Base-by-base conservation (phyloP, 2,797 vertebrate species). In the Champsocephalus esox region DNA sequence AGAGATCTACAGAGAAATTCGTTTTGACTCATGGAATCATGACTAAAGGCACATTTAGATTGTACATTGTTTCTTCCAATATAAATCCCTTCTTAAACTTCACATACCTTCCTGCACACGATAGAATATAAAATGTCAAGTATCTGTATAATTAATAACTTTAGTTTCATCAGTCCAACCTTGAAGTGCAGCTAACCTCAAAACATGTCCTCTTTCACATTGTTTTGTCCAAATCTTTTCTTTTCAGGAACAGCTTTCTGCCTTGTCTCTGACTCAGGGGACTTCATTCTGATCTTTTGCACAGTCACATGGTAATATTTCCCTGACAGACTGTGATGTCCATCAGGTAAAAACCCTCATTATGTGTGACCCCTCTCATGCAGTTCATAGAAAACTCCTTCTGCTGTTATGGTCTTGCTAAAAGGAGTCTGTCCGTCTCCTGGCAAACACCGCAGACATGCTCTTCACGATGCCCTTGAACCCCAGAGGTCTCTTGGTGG, bases 401-500 rank as follows among this genome's bases (percentile, higher is more conserved):
- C 52, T n/a, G 68, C 59, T 38, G 4, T 56, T 54, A 7, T 1
- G 0, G 14, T 64, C 17, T 71, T 1, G 24, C 60, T 85, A 92
- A 56, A 92, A 75, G 2, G 92, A 92, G 70, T 92, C 91, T 2
- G 71, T 92, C 65, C 93, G 86, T 86, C 91, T 96, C 80, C 94
- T 92, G 59, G 92, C 85, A 9, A 96, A 96, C 49, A 95, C 94
- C 0, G 95, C 94, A 0, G 95, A 95, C 89, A 96, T 90, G 79
- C 90, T 96, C 60, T 92, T 94, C 43, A 96, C 94, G 7, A 96
- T 95, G 66, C 92, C 92, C 81, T 86, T 95, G 45, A 92, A 92
- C 80, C 65, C 92, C 87, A 62, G 70, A 76, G 73, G 89, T 62
- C 38, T 93, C 92, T 85, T 93, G 64, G 50, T 58, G n/a, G 86